A percentile compares a stretch with the other conserved stretches of the same genome.
These are phyloP conservation scores for Illadopsis cleaveri DNA, from an alignment of 2,113 vertebrate species.

Conservation along the genomic window DNA sequence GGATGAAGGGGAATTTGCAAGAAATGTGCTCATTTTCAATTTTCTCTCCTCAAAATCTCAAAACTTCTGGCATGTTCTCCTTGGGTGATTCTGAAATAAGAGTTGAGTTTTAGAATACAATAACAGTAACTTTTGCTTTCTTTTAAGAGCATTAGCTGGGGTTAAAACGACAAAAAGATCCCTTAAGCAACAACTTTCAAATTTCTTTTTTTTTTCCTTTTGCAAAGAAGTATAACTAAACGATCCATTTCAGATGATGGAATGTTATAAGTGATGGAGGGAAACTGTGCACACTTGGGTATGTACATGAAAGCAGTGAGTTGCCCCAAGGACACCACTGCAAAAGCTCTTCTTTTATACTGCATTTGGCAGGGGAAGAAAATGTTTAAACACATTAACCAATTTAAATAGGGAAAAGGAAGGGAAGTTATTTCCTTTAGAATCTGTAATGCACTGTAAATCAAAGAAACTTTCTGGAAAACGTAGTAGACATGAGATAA, in stretches of 20 bases:
- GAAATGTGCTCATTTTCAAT: background rate
- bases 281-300: background rate
- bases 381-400: background rate
- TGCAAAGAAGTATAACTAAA: background rate
- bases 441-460: background rate
- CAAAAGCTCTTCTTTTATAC: background rate
- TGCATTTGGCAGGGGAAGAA: background rate
- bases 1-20: background rate
- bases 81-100: background rate
- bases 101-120: background rate
- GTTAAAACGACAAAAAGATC: background rate
- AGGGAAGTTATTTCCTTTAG: background rate
- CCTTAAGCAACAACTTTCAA: background rate
- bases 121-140: background rate
- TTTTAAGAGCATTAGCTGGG: background rate
- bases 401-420: constrained; percentile 1
- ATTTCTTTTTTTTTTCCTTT: background rate
- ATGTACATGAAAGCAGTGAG: background rate
- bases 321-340: background rate
- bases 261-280: background rate
- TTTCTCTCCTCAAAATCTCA: background rate
- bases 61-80: background rate
- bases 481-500: background rate
- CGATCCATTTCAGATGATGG: background rate
- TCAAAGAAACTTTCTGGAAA: constrained; percentile 22